Evolutionary conservation across 2,888 invertebrate genomes (phyloP).

Genomic region (Desoria tigrina): DNA sequence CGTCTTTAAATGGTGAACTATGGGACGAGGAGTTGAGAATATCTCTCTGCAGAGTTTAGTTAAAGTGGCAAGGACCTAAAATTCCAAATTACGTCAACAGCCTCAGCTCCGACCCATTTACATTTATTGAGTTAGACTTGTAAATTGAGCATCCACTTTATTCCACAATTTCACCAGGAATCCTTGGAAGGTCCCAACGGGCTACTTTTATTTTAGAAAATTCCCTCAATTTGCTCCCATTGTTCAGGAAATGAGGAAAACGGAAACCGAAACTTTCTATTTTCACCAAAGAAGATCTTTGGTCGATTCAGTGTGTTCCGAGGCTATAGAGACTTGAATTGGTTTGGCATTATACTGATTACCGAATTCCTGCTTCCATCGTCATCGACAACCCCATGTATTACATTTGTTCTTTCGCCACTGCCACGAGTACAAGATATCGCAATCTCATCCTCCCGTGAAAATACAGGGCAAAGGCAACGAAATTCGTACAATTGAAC

Average conservation of each 20-base stretch:
- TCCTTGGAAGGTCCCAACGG: constrained; percentile 1
- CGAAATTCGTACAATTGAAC: constrained; percentile 37
- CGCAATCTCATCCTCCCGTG: neutral
- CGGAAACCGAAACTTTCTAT: constrained; percentile 7
- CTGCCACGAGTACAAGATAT: no score
- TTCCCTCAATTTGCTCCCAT: neutral
- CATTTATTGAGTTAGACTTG: constrained; percentile 12
- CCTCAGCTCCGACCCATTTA: neutral
- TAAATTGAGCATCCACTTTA: constrained; percentile 3
- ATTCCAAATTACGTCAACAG: no score
- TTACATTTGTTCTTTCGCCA: no score
- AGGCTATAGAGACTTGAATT: no score
- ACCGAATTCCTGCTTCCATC: neutral
- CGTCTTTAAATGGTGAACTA: no score
- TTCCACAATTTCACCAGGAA: neutral
- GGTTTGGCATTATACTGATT: neutral
- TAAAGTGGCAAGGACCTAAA: no score
- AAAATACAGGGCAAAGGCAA: neutral
- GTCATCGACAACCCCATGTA: no score
- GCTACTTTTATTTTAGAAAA: neutral
- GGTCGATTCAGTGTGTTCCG: no score
- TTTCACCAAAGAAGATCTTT: neutral
- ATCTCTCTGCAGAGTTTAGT: no score
- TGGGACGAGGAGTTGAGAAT: no score
- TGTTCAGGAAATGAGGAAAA: constrained; percentile 5